Base-by-base conservation (phyloP, 2,797 vertebrate genomes). In the Luscinia luscinia region DNA sequence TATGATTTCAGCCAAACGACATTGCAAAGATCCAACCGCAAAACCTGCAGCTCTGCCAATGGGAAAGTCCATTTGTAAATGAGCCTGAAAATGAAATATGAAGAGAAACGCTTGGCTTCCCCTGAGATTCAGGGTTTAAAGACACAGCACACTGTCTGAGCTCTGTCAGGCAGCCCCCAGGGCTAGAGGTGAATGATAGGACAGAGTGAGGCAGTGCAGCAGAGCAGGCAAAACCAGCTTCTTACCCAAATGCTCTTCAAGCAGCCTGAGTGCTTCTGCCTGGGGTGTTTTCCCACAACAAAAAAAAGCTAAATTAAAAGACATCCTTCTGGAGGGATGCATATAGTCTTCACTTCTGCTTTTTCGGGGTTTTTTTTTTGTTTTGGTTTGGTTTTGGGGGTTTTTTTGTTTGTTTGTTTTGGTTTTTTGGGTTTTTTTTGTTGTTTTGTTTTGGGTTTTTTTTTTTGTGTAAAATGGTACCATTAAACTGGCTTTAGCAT, bases 191-290 rank as follows among this genome's bases (percentile, higher is more conserved):
- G 82, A 85, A 74, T 51, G 82, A 87, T 3, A 64, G 85, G 70
- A 76, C 66, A 45, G 36, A 55, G 69, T 0, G 55, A 72, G 59
- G 17, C 70, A 45, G 57, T 15, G 59, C 17, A 77, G 89, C 36
- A 87, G 80, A 93, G 91, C 82, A 86, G 69, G 92, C 4, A 7
- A 67, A 93, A 94, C 83, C 85, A 94, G 80, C 87, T 86, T 48
- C 91, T 68, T 55, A 57, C 27, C 52, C 70, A 93, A 84, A 78
- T 72, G 24, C 40, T 66, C 49, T 66, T 30, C 46, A 52, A 89
- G 69, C 66, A 91, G 58, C 68, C 66, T 0, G 9, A 93, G 62
- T 28, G 62, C 63, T 83, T 69, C 79, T 85, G 89, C 89, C 89
- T 72, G 73, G 36, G 89, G 87, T 84, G 79, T 27, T 87, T 92